phyloP scores from a whole-genome alignment of 1,140 invertebrate genomes.

The Ericerus pela region DNA sequence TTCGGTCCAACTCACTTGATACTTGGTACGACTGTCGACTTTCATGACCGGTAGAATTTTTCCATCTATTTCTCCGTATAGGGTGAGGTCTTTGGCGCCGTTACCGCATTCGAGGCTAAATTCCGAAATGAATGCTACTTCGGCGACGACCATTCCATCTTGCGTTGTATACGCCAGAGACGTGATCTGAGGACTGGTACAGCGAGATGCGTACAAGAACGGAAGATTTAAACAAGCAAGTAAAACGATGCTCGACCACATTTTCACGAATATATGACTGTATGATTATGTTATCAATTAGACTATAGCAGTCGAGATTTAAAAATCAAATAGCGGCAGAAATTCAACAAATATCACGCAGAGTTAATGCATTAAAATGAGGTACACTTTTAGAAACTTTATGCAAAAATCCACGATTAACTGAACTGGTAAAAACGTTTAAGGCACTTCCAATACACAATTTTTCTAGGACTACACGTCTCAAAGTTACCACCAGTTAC shows the following conservation, averaged over 20 bases:
- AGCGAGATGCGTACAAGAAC: background rate
- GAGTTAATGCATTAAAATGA: too few species aligned
- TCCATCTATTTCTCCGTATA: conserved; percentile 76
- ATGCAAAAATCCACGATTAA: too few species aligned
- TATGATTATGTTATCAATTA: too few species aligned
- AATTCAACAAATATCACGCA: too few species aligned
- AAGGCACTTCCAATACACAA: too few species aligned
- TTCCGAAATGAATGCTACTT: conserved; percentile 62
- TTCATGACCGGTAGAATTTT: conserved; percentile 62
- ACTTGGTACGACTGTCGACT: conserved; percentile 51
- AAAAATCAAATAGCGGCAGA: too few species aligned
- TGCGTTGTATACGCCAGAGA: conserved; percentile 56
- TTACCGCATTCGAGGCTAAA: conserved; percentile 53
- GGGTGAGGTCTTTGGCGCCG: conserved; percentile 44
- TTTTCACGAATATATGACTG: too few species aligned
- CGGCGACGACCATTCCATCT: conserved; percentile 75
- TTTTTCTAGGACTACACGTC: too few species aligned
- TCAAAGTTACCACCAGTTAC: too few species aligned
- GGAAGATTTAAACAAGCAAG: background rate
- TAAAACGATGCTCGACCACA: background rate
- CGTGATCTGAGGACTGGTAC: background rate
- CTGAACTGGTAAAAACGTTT: too few species aligned
- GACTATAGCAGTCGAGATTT: too few species aligned
- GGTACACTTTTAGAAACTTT: too few species aligned
- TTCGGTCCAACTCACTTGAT: conserved; percentile 83